These are phyloP conservation scores for Aphis craccivora DNA, from an alignment of 1,140 invertebrate genomes.

Conservation along the genomic window DNA sequence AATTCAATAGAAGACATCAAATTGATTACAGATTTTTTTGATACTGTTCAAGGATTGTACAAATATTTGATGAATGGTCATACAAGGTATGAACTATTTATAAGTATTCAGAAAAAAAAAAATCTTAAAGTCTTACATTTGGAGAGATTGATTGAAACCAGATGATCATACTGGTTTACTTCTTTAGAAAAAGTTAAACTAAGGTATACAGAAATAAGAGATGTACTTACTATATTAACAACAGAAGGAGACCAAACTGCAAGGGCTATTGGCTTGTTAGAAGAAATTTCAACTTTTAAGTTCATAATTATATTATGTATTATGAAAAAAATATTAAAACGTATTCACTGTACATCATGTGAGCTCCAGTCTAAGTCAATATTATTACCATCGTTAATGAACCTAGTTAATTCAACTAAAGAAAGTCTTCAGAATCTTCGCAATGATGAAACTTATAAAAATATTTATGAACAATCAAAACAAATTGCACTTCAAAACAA, in stretches of 20 bases:
- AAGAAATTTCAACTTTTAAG: not conserved
- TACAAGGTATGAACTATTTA: not conserved
- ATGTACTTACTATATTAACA: not conserved
- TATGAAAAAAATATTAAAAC: not conserved
- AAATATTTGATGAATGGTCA: not conserved
- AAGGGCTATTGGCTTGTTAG: not conserved
- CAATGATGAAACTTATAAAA: not conserved
- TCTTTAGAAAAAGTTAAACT: not conserved
- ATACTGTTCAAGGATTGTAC: not conserved
- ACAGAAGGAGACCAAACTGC: not conserved
- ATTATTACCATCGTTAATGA: too few relatives aligned
- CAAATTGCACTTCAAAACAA: not conserved
- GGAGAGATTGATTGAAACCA: not conserved
- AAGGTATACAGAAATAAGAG: constrained; percentile 2
- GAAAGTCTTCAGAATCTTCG: not conserved
- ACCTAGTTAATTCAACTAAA: not conserved
- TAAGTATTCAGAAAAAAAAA: constrained; percentile 2
- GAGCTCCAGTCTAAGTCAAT: too few relatives aligned
- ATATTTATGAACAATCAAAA: not conserved
- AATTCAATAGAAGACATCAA: not conserved
- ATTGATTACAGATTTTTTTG: not conserved
- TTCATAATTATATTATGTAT: not conserved
- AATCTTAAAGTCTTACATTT: not conserved
- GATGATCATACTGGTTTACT: not conserved
- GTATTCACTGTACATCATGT: not conserved